These are phyloP conservation scores for Ips typographus DNA, from an alignment of 1,140 invertebrate species.

Conservation along the genomic window DNA sequence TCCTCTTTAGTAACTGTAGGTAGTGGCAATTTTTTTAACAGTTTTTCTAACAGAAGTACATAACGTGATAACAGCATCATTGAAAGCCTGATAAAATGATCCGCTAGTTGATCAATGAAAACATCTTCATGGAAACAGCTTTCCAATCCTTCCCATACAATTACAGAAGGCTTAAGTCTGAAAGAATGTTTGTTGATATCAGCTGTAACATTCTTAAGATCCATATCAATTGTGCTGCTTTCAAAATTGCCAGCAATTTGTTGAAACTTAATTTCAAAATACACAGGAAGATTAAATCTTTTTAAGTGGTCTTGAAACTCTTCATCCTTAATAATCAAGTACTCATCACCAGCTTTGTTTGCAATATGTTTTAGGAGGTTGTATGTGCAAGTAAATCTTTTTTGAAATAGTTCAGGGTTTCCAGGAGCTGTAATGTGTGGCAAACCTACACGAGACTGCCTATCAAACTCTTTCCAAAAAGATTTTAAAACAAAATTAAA, in stretches of 20 bases:
- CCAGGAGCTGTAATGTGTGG: constrained; percentile 87
- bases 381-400: constrained; percentile 78
- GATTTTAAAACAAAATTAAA: constrained; percentile 87
- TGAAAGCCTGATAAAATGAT: constrained; percentile 47
- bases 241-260: constrained; percentile 69
- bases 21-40: constrained; percentile 35
- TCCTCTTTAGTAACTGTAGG: constrained; percentile 14
- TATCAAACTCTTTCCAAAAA: constrained; percentile 85
- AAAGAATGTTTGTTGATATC: constrained; percentile 37
- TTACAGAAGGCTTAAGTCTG: constrained; percentile 40
- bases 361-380: constrained; percentile 79
- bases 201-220: constrained; percentile 27
- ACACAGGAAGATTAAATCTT: constrained; percentile 92
- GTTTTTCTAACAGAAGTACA: constrained; percentile 40
- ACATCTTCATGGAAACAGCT: constrained; percentile 42
- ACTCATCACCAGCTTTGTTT: constrained; percentile 62
- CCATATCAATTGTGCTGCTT: constrained; percentile 34
- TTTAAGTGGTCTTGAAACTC: constrained; percentile 63
- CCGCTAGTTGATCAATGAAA: constrained; percentile 45
- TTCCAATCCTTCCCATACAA: constrained; percentile 39
- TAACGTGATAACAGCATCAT: constrained; percentile 46
- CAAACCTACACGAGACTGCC: constrained; percentile 73
- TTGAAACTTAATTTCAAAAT: constrained; percentile 93
- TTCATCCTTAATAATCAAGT: constrained; percentile 51
- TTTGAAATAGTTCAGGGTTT: constrained; percentile 85